phyloP scores from a whole-genome alignment of 1,140 invertebrate species.

The Paraescarpia echinospica region DNA sequence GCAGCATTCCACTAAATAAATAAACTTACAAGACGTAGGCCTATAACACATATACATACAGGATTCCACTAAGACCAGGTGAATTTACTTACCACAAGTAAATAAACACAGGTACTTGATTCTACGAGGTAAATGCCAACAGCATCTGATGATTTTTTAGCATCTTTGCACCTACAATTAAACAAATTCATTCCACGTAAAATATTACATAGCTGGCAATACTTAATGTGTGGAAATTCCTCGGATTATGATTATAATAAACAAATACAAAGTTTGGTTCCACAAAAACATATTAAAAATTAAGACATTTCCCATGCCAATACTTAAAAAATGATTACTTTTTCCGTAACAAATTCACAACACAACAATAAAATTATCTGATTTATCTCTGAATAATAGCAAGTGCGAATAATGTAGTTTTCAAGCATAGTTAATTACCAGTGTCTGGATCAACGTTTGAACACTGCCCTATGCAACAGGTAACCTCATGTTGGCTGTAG shows the following conservation, averaged over 20 bases:
- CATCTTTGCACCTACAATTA: conserved; percentile 37
- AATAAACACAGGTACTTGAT: conserved; percentile 85
- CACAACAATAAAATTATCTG: too few relatives aligned
- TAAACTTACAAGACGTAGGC: not conserved
- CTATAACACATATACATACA: not conserved
- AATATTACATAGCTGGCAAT: not conserved
- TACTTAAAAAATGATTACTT: too few relatives aligned
- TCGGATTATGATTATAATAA: too few relatives aligned
- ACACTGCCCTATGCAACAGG: too few relatives aligned
- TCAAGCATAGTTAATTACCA: too few relatives aligned
- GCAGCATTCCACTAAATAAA: not conserved
- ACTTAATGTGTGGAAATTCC: not conserved
- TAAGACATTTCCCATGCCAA: too few relatives aligned
- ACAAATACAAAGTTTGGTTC: too few relatives aligned
- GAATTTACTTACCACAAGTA: conserved; percentile 66
- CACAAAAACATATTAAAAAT: too few relatives aligned
- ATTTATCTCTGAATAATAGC: too few relatives aligned
- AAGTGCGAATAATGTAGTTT: too few relatives aligned
- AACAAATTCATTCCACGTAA: not conserved
- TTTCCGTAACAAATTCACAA: too few relatives aligned
- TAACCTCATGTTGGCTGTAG: not conserved
- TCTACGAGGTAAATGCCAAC: conserved; percentile 84
- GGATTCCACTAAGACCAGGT: not conserved
- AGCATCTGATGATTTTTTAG: conserved; percentile 66
- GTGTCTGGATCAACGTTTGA: too few relatives aligned